Conservation (phyloP, 1,140 invertebrate species). For the Rhynchophorus ferrugineus region DNA sequence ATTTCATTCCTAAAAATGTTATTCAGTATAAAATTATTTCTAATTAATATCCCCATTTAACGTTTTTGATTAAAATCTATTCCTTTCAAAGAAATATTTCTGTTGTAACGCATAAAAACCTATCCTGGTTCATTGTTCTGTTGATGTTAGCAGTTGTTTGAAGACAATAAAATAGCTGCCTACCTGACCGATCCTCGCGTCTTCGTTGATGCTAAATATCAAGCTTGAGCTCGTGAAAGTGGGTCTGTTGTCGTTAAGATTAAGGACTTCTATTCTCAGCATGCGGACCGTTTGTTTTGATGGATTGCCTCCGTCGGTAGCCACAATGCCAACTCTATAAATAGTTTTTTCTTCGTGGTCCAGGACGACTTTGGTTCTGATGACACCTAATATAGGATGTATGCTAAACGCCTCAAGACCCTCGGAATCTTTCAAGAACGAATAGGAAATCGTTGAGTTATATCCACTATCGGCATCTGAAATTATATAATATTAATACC, state of each 20-base stretch:
- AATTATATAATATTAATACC: too few relatives aligned
- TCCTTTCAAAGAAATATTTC: too few relatives aligned
- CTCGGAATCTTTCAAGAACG: slow-evolving; percentile 76
- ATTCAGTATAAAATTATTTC: too few relatives aligned
- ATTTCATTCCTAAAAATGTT: too few relatives aligned
- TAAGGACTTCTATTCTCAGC: slow-evolving; percentile 78
- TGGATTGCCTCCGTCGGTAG: slow-evolving; percentile 77
- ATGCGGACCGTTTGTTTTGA: slow-evolving; percentile 70
- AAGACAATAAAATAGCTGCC: slow-evolving; percentile 60
- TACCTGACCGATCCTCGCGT: slow-evolving; percentile 20
- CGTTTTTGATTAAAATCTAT: too few relatives aligned
- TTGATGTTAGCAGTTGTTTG: too few relatives aligned
- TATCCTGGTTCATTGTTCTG: too few relatives aligned
- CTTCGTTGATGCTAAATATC: slow-evolving; percentile 66
- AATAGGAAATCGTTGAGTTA: slow-evolving; percentile 83
- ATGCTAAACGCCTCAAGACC: slow-evolving; percentile 79
- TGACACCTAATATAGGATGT: slow-evolving; percentile 76
- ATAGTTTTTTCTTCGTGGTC: slow-evolving; percentile 86
- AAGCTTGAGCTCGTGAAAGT: slow-evolving; percentile 85
- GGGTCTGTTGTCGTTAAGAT: slow-evolving; percentile 85
- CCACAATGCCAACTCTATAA: slow-evolving; percentile 78
- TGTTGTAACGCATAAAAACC: too few relatives aligned
- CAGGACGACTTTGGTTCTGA: slow-evolving; percentile 77
- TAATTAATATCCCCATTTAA: too few relatives aligned
- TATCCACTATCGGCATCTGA: slow-evolving; percentile 75